Base-by-base conservation (phyloP, 2,113 vertebrate species). In the Tragelaphus scriptus region DNA sequence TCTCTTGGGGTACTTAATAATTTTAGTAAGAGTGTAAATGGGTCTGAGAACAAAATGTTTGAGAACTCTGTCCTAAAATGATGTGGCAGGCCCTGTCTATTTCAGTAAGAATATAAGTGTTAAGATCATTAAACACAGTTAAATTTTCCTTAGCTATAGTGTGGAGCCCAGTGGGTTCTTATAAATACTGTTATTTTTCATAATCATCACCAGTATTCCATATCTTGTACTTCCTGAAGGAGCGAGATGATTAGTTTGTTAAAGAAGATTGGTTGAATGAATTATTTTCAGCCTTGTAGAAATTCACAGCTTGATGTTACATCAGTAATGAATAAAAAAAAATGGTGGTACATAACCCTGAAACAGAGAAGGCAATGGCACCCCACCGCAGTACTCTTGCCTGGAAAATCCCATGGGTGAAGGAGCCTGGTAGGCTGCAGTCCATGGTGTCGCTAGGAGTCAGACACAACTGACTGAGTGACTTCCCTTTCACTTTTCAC, bases 201-300 rank as follows among this genome's bases (percentile, higher is more conserved):
- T 49, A 88, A 80, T 93, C 92, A 0, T 85, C 10, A 44, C 94
- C 94, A 97, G 56, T 7, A 71, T n/a, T 36, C 98, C 56, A 63
- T 96, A 94, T 96, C 97, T 97, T 53, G 44, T 85, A 3, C 94
- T 96, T 98, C 97, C 98, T 98, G 95, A 98, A 97, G 97, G 97
- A 96, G 91, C 95, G 95, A 95, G 91, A 86, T 86, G 95, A 98
- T 96, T 91, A 97, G 96, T 92, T 97, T 95, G 87, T 95, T 26
- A 97, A 97, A 97, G 68, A 98, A 90, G 90, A 32, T 92, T 94
- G 7, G 85, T 94, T 97, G 96, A 15, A 96, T 96, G 98, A 98
- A 98, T 98, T 98, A 97, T 85, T 90, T 97, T 49, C 97, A 90
- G 47, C 61, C 97, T 97, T 94, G 93, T 19, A 63, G 80, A 98